Evolutionary conservation across 2,797 vertebrate genomes (phyloP).

Genomic region (Rhynchotus rufescens): DNA sequence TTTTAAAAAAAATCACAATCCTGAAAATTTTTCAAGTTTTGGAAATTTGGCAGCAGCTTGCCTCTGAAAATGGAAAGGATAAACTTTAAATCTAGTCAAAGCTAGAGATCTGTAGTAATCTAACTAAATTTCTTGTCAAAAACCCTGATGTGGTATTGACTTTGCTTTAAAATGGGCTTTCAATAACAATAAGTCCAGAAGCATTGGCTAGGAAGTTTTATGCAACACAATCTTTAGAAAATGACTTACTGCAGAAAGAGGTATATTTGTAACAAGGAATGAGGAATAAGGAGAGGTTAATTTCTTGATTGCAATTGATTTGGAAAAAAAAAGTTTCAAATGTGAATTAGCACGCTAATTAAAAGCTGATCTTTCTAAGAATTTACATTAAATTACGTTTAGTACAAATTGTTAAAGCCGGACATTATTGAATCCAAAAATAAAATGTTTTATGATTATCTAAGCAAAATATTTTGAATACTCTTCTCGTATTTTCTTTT

Average conservation of each 20-base stretch:
- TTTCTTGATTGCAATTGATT: background rate
- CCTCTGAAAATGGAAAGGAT: background rate
- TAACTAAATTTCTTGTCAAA: background rate
- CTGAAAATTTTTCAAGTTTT: background rate
- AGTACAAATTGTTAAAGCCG: background rate
- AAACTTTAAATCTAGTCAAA: background rate
- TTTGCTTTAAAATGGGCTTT: background rate
- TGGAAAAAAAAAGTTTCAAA: background rate
- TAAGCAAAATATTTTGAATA: background rate
- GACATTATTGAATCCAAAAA: background rate
- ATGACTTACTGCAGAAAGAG: accelerated
- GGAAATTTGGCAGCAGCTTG: background rate
- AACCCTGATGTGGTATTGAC: background rate
- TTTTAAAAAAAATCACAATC: background rate
- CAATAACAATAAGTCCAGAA: background rate
- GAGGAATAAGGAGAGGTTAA: background rate
- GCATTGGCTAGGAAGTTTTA: background rate
- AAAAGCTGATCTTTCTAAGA: background rate
- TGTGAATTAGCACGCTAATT: background rate
- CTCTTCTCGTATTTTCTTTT: no score
- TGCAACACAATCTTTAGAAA: background rate
- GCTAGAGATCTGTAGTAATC: background rate
- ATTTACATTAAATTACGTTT: background rate
- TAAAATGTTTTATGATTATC: background rate
- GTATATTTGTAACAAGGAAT: background rate